These are phyloP conservation scores for Bombyx mandarina DNA, from an alignment of 1,140 invertebrate species.

Conservation along the genomic window DNA sequence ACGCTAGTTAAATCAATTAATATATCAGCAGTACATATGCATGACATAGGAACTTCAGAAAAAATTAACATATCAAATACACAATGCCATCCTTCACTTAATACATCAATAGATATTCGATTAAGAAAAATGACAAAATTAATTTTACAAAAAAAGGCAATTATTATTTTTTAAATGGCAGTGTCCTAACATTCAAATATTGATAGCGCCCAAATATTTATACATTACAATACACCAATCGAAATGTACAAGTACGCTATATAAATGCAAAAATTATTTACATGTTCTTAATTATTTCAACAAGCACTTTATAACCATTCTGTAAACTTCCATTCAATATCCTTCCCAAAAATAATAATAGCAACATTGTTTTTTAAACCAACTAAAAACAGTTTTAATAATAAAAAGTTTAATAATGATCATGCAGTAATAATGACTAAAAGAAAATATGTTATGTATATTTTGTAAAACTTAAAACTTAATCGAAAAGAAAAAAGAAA, in stretches of 20 bases:
- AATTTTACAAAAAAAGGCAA: slow-evolving; percentile 32
- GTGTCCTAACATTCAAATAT: slow-evolving; percentile 61
- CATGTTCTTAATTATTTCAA: slow-evolving; percentile 43
- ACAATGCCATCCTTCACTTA: too few relatives aligned
- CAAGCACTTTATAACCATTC: slow-evolving; percentile 52
- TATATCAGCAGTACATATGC: slow-evolving; percentile 14
- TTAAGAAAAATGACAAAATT: not conserved
- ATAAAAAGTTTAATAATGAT: not conserved
- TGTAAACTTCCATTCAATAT: slow-evolving; percentile 19
- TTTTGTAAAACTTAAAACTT: slow-evolving; percentile 12
- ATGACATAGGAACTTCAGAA: too few relatives aligned
- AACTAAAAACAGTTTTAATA: not conserved
- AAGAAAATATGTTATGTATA: slow-evolving; percentile 15
- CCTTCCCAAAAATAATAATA: slow-evolving; percentile 11
- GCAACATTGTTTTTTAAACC: not conserved
- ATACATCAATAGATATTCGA: not conserved
- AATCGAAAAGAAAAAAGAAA: slow-evolving; percentile 12
- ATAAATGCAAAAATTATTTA: slow-evolving; percentile 67
- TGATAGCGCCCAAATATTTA: slow-evolving; percentile 58
- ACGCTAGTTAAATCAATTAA: slow-evolving; percentile 17
- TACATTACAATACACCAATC: slow-evolving; percentile 48
- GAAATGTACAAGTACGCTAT: slow-evolving; percentile 47
- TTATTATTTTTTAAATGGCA: slow-evolving; percentile 37
- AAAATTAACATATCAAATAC: too few relatives aligned
- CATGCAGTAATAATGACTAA: slow-evolving; percentile 1